phyloP scores from a whole-genome alignment of 53 echinoderm and acorn worm species.

The Echinometra lucunter region DNA sequence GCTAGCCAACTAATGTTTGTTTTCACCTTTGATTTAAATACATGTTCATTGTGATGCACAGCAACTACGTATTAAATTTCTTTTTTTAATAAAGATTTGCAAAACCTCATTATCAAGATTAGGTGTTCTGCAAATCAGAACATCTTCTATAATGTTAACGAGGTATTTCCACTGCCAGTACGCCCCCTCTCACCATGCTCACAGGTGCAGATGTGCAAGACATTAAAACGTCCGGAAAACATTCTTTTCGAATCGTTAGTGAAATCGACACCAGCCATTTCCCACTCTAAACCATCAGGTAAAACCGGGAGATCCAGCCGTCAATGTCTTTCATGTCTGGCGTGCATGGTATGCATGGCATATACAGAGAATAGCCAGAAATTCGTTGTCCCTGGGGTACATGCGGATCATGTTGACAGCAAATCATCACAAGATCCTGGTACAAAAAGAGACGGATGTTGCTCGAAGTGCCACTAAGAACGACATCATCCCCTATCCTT shows the following conservation, averaged over 20 bases:
- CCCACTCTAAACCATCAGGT: neutral
- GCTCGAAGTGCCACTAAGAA: neutral
- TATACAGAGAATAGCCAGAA: neutral
- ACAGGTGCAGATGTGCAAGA: neutral
- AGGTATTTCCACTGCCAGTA: too few relatives aligned
- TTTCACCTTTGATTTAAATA: too few relatives aligned
- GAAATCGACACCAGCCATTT: neutral
- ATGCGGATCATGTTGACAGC: neutral
- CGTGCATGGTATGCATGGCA: neutral
- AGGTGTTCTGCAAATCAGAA: too few relatives aligned
- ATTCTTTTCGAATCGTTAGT: neutral
- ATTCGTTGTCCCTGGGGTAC: neutral
- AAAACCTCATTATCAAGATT: too few relatives aligned
- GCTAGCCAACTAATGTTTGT: too few relatives aligned
- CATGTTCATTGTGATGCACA: too few relatives aligned
- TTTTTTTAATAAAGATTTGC: too few relatives aligned
- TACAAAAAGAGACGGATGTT: neutral
- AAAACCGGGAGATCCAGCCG: slow-evolving; percentile 2
- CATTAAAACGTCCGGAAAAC: neutral
- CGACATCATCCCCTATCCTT: neutral
- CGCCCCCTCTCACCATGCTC: neutral
- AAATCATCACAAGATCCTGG: neutral
- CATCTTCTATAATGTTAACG: too few relatives aligned
- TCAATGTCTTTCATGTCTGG: neutral
- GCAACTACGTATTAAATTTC: too few relatives aligned